Evolutionary conservation across 2,888 invertebrate genomes (phyloP).

Genomic region (Nephrotoma appendiculata): DNA sequence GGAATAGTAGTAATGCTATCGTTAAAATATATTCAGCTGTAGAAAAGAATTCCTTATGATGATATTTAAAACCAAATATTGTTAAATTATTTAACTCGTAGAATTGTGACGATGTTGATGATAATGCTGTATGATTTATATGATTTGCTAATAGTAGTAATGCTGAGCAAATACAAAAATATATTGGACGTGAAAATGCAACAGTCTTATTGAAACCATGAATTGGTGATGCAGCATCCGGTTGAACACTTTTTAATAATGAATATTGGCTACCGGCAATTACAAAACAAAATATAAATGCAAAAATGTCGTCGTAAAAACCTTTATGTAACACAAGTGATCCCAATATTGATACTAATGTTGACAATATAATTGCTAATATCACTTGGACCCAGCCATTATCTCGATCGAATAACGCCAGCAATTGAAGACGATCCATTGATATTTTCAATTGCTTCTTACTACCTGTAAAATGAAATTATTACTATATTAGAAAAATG

Average conservation of each 20-base stretch:
- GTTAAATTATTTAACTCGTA: slow-evolving; percentile 16
- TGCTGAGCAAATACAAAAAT: slow-evolving; percentile 70
- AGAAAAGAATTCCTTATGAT: slow-evolving; percentile 13
- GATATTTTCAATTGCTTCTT: slow-evolving; percentile 49
- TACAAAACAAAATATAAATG: slow-evolving; percentile 93
- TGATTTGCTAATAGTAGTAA: slow-evolving; percentile 36
- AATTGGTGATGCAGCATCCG: slow-evolving; percentile 95
- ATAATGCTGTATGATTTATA: slow-evolving; percentile 18
- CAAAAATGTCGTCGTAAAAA: slow-evolving; percentile 82
- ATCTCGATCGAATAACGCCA: slow-evolving; percentile 89
- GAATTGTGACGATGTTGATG: background rate
- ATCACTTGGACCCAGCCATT: slow-evolving; percentile 57
- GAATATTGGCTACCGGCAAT: slow-evolving; percentile 97
- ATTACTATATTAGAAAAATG: too few species aligned
- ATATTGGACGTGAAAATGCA: slow-evolving; percentile 84
- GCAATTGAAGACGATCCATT: slow-evolving; percentile 81
- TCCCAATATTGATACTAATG: slow-evolving; percentile 73
- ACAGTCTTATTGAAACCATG: slow-evolving; percentile 95
- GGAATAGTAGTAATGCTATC: slow-evolving; percentile 76
- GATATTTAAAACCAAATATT: background rate
- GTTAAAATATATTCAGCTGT: slow-evolving; percentile 37
- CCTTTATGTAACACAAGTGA: slow-evolving; percentile 66
- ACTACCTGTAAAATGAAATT: background rate
- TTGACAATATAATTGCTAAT: slow-evolving; percentile 67
- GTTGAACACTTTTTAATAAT: slow-evolving; percentile 92